Conservation (phyloP, 2,797 vertebrate species). For the Dendrocincla tyrannina region DNA sequence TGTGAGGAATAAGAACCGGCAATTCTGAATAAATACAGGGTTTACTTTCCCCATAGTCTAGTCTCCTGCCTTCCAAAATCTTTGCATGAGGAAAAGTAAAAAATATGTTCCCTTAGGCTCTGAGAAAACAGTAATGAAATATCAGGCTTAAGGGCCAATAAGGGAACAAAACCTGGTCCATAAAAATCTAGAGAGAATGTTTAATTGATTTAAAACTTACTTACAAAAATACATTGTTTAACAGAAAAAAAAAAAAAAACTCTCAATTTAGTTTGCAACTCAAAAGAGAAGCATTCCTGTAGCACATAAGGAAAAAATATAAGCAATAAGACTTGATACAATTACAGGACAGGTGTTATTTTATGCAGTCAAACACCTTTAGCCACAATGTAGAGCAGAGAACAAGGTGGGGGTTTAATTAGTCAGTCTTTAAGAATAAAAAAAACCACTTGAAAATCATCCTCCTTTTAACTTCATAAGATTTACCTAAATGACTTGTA, state of each 20-base stretch:
- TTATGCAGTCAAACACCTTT: neutral
- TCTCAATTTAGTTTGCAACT: neutral
- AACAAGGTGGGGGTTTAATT: fast-evolving
- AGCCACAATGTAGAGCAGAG: neutral
- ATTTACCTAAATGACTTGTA: neutral
- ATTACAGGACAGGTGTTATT: neutral
- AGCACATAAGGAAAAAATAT: neutral
- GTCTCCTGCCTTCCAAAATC: neutral
- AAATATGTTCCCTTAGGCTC: neutral
- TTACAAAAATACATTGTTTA: neutral
- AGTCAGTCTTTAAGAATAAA: neutral
- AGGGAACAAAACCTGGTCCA: neutral
- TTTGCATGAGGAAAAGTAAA: neutral
- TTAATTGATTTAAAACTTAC: neutral
- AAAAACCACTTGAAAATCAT: neutral
- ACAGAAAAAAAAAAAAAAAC: neutral
- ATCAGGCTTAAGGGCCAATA: neutral
- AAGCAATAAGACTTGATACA: neutral
- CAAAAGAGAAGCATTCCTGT: neutral
- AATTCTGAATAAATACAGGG: neutral
- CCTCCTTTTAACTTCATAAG: neutral
- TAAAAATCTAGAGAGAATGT: neutral
- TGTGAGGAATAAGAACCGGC: neutral
- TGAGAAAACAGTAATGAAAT: neutral
- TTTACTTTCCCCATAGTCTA: neutral